phyloP scores from a whole-genome alignment of 30 jellyfish, hydroid and myxozoan species.

The Calvadosia cruxmelitensis region DNA sequence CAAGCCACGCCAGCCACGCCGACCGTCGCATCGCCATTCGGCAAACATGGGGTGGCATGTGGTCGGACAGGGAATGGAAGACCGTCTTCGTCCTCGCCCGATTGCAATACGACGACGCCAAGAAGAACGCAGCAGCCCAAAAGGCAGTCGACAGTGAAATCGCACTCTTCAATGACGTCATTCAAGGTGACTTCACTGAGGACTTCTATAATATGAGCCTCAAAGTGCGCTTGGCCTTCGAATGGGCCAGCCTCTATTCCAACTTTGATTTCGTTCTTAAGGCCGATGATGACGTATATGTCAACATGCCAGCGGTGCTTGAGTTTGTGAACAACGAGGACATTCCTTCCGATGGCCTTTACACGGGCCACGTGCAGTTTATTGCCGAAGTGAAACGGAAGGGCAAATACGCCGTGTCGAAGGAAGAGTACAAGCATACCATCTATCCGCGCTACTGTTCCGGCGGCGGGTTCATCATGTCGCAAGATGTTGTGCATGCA shows the following conservation, averaged over 20 bases:
- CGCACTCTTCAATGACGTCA: slow-evolving; percentile 1
- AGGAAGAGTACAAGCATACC: slow-evolving; percentile 5
- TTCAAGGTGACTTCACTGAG: slow-evolving; percentile 6
- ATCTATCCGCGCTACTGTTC: slow-evolving; percentile 23
- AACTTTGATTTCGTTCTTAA: slow-evolving; percentile 5
- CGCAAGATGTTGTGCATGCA: slow-evolving; percentile 10
- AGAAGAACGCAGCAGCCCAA: too few relatives aligned
- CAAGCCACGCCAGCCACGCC: background rate
- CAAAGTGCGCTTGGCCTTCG: slow-evolving; percentile 10
- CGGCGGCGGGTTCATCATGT: slow-evolving; percentile 23
- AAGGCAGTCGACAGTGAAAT: background rate
- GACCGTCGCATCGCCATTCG: slow-evolving; percentile 6
- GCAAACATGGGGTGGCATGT: slow-evolving; percentile 9
- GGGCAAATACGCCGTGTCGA: slow-evolving; percentile 16
- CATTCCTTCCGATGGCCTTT: slow-evolving; percentile 4
- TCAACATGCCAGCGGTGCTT: slow-evolving; percentile 10
- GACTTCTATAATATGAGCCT: slow-evolving; percentile 12
- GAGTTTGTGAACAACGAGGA: background rate
- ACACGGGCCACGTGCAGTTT: slow-evolving; percentile 15
- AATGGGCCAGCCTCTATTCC: slow-evolving; percentile 18
- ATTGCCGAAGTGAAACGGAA: slow-evolving; percentile 5
- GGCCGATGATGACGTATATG: slow-evolving; percentile 15
- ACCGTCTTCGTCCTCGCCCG: background rate
- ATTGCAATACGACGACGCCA: background rate
- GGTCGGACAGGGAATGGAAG: background rate